A percentile compares a stretch with the other conserved stretches of the same genome.
phyloP scores from a whole-genome alignment of 2,113 vertebrate species.

The Zapornia atra region DNA sequence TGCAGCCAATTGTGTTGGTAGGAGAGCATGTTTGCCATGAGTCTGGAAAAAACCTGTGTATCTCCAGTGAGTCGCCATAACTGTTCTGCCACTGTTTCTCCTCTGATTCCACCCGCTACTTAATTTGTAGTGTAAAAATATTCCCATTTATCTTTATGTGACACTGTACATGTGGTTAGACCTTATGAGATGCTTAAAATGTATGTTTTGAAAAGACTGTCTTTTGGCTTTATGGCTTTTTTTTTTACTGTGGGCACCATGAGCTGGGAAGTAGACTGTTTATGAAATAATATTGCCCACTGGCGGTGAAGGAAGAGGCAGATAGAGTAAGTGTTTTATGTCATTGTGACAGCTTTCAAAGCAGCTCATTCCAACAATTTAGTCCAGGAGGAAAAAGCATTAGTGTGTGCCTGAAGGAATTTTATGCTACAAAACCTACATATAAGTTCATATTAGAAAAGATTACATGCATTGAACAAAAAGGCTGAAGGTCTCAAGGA shows the following conservation, averaged over 20 bases:
- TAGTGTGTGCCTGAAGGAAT: slow-evolving; percentile 56
- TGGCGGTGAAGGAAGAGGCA: slow-evolving; percentile 67
- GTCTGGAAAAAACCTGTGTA: neutral
- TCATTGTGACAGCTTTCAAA: slow-evolving; percentile 76
- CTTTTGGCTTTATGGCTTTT: slow-evolving; percentile 30
- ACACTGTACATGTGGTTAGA: neutral
- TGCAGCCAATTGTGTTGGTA: neutral
- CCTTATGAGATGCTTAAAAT: slow-evolving; percentile 50
- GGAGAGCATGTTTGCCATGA: neutral
- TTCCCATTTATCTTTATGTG: slow-evolving; percentile 35
- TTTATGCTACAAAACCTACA: slow-evolving; percentile 53
- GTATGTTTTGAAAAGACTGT: slow-evolving; percentile 3
- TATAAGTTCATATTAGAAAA: slow-evolving; percentile 50
- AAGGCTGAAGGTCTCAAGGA: slow-evolving; percentile 29
- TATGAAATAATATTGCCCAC: slow-evolving; percentile 75
- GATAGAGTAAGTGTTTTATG: slow-evolving; percentile 75
- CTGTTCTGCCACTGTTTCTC: neutral
- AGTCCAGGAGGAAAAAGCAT: slow-evolving; percentile 72
- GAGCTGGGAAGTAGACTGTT: slow-evolving; percentile 35
- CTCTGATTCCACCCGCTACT: slow-evolving; percentile 28
- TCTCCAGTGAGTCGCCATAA: neutral
- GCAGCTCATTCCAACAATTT: slow-evolving; percentile 68
- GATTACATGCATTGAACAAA: slow-evolving; percentile 28
- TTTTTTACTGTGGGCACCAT: slow-evolving; percentile 26
- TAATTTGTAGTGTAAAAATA: slow-evolving; percentile 23